These are phyloP conservation scores for Biston betularia DNA, from an alignment of 2,888 invertebrate genomes.

Conservation along the genomic window DNA sequence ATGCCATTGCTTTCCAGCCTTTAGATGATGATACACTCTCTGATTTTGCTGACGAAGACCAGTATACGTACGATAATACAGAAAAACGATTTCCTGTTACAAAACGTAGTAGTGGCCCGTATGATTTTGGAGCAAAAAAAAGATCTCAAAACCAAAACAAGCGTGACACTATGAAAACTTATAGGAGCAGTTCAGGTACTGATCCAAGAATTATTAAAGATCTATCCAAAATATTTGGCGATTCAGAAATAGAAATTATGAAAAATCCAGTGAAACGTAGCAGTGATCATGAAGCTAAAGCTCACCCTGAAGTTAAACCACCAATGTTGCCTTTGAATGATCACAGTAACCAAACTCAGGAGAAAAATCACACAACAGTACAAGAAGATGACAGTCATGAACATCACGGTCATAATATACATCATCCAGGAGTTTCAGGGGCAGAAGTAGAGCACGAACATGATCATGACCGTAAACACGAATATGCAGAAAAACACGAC, in stretches of 20 bases:
- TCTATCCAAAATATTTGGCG: conserved; percentile 88
- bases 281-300: conserved; percentile 68
- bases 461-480: conserved; percentile 41
- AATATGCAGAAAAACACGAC: conserved; percentile 53
- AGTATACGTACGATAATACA: conserved; percentile 71
- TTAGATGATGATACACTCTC: conserved; percentile 74
- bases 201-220: conserved; percentile 90
- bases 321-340: conserved; percentile 63
- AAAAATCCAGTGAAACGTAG: conserved; percentile 86
- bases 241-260: conserved; percentile 68
- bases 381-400: conserved; percentile 71
- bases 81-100: conserved; percentile 89
- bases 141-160: conserved; percentile 69
- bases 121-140: conserved; percentile 61
- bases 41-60: conserved; percentile 74
- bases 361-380: conserved; percentile 54
- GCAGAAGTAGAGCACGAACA: conserved; percentile 52
- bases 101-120: conserved; percentile 87
- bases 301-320: conserved; percentile 73
- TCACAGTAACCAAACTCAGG: conserved; percentile 64
- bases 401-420: conserved; percentile 64
- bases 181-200: conserved; percentile 83
- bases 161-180: conserved; percentile 65
- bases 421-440: conserved; percentile 65
- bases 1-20: conserved; percentile 81